These are phyloP conservation scores for Pangasius djambal DNA, from an alignment of 2,797 vertebrate species.

Conservation along the genomic window DNA sequence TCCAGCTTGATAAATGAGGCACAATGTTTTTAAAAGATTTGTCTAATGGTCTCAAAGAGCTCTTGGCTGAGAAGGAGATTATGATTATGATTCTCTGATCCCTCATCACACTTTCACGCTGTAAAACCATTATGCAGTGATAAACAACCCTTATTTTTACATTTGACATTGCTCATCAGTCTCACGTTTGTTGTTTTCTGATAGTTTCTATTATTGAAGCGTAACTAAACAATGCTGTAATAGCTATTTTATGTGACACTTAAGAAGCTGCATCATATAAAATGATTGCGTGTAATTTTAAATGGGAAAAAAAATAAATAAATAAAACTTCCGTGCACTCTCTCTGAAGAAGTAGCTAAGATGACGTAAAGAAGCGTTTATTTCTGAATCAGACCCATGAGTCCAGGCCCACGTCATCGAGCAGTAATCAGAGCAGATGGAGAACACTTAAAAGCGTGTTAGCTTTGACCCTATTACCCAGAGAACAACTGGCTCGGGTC, in stretches of 20 bases:
- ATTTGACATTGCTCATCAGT: not conserved
- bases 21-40: not conserved
- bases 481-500: conserved; percentile 50
- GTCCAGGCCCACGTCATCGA: conserved; percentile 1
- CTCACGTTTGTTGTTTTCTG: not conserved
- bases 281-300: not conserved
- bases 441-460: conserved; percentile 54
- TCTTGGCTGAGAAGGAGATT: not conserved
- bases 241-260: too few species aligned
- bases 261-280: not conserved
- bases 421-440: conserved; percentile 46
- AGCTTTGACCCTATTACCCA: conserved; percentile 62
- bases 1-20: not conserved
- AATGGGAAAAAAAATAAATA: not conserved
- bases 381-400: conserved; percentile 7
- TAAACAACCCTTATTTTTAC: not conserved
- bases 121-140: not conserved
- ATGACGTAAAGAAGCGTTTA: not conserved
- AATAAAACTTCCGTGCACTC: not conserved
- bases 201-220: not conserved
- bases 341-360: not conserved
- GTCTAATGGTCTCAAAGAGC: not conserved
- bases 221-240: not conserved
- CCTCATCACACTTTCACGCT: not conserved
- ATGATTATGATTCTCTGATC: not conserved